phyloP scores from a whole-genome alignment of 1,140 invertebrate genomes.

The Panagrolaimus sp. region DNA sequence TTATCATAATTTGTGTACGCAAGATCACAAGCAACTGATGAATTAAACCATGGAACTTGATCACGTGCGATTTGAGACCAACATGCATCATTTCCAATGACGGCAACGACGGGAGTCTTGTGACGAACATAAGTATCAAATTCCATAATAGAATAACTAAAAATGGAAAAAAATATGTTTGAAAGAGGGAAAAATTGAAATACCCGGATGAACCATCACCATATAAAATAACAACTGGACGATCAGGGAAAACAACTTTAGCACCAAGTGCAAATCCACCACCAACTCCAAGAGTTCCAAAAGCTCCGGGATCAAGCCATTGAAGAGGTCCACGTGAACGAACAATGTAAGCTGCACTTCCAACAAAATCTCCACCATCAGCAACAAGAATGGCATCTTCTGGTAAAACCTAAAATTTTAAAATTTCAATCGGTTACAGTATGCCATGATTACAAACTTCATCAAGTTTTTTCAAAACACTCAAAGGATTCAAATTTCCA shows the following conservation, averaged over 20 bases:
- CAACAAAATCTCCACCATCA: conserved; percentile 71
- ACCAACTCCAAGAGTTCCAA: conserved; percentile 68
- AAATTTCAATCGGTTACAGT: conserved; percentile 61
- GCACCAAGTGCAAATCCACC: conserved; percentile 70
- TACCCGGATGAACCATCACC: conserved; percentile 69
- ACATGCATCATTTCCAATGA: conserved; percentile 70
- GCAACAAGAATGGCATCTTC: conserved; percentile 61
- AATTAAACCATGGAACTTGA: conserved; percentile 67
- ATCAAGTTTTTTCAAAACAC: conserved; percentile 66
- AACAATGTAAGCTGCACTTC: conserved; percentile 67
- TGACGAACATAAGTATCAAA: conserved; percentile 69
- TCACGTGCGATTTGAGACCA: conserved; percentile 70
- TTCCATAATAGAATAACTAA: conserved; percentile 64
- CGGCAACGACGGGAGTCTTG: conserved; percentile 66
- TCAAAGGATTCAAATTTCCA: conserved; percentile 66
- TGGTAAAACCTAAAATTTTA: conserved; percentile 42
- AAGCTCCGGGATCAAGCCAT: conserved; percentile 70
- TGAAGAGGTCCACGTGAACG: conserved; percentile 65
- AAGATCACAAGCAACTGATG: conserved; percentile 66
- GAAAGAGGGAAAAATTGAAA: conserved; percentile 17
- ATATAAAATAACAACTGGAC: conserved; percentile 68
- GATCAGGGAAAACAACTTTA: conserved; percentile 67
- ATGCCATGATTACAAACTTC: conserved; percentile 62
- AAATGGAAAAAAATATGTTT: conserved; percentile 16
- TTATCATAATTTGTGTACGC: conserved; percentile 65